A percentile compares a stretch with the other conserved stretches of the same genome.
These are phyloP conservation scores for Thermophis baileyi DNA, from an alignment of 2,113 vertebrate species.

Conservation along the genomic window DNA sequence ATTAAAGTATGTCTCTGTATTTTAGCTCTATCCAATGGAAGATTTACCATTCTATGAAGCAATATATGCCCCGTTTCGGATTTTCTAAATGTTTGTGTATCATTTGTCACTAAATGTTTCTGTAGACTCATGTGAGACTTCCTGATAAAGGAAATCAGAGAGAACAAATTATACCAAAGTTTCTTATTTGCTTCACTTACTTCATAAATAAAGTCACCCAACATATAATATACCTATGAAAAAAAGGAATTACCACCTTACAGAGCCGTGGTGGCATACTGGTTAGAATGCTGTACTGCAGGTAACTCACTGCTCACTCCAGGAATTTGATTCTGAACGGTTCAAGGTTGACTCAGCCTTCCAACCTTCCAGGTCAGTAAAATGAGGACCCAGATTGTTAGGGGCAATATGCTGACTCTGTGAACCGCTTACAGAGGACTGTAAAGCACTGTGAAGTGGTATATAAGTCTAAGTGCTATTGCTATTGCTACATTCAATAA, in stretches of 20 bases:
- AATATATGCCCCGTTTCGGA: constrained; percentile 24
- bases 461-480: too few relatives aligned
- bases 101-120: not conserved
- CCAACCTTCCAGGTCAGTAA: too few relatives aligned
- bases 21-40: constrained; percentile 62
- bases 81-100: not conserved
- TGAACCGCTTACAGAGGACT: too few relatives aligned
- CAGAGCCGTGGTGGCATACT: too few relatives aligned
- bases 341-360: too few relatives aligned
- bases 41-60: constrained; percentile 63
- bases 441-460: too few relatives aligned
- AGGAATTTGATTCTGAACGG: too few relatives aligned
- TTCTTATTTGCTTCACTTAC: not conserved
- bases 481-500: not conserved
- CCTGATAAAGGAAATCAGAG: not conserved
- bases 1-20: constrained; percentile 68
- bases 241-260: not conserved
- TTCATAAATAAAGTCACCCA: not conserved
- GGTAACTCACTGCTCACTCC: too few relatives aligned
- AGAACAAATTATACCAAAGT: not conserved
- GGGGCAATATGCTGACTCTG: too few relatives aligned
- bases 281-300: too few relatives aligned
- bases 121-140: not conserved
- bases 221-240: not conserved
- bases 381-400: too few relatives aligned